phyloP scores from a whole-genome alignment of 2,797 vertebrate species.

The Leontopithecus rosalia region DNA sequence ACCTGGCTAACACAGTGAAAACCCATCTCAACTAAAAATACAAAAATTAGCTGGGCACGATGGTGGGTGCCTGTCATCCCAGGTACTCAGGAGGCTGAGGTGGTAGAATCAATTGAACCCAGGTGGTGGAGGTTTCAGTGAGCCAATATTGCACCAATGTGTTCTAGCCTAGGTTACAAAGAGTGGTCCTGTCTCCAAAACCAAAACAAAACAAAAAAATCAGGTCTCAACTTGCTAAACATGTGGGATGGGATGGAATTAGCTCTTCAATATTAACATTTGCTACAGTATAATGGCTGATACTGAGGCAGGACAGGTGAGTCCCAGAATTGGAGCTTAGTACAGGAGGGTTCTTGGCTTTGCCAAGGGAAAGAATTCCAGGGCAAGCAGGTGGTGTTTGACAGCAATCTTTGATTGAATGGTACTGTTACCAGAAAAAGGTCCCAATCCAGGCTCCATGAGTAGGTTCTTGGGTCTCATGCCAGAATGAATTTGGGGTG shows the following conservation, averaged over 20 bases:
- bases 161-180: no score
- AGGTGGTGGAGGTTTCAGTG: no score
- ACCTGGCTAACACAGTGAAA: no score
- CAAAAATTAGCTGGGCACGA: no score
- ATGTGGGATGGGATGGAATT: background rate
- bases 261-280: background rate
- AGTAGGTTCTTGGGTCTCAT: background rate
- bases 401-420: background rate
- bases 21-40: no score
- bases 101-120: no score
- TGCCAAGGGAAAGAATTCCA: background rate
- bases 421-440: background rate
- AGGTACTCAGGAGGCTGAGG: no score
- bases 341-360: background rate
- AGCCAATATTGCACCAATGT: no score
- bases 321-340: background rate
- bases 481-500: background rate
- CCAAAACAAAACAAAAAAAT: no score
- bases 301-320: background rate
- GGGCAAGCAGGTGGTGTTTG: background rate
- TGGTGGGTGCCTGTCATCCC: no score
- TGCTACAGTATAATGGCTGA: background rate
- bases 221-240: background rate
- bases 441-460: background rate
- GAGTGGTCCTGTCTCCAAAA: accelerated